Evolutionary conservation across 64 coral and sea anemone species (phyloP).

Genomic region (Exaiptasia diaphana): DNA sequence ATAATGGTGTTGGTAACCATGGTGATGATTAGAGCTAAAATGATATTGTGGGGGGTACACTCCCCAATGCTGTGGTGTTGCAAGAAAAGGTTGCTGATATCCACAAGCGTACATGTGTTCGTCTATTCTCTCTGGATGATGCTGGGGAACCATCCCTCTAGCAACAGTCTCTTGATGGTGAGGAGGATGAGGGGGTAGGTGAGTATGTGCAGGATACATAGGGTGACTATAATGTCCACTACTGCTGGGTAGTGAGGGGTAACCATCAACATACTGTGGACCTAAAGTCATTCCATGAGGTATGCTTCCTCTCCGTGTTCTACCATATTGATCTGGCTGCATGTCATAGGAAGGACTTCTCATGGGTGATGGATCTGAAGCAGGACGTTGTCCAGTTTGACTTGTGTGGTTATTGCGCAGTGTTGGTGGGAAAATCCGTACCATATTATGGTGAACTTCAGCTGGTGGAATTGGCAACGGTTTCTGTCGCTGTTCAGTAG

Average conservation of each 20-base stretch:
- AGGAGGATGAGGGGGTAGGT: conserved; percentile 27
- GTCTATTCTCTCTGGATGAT: no score
- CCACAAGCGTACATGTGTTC: no score
- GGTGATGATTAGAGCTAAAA: conserved; percentile 3
- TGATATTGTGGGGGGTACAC: conserved; percentile 50
- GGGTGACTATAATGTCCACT: conserved; percentile 6
- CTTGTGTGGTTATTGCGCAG: conserved; percentile 44
- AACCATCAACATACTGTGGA: not conserved
- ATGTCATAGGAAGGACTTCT: conserved; percentile 38
- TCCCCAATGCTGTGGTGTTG: conserved; percentile 5
- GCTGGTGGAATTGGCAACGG: conserved; percentile 59
- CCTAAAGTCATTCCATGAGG: conserved; percentile 27
- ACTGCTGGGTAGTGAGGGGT: not conserved
- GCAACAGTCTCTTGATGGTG: no score
- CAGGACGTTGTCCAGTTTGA: conserved; percentile 19
- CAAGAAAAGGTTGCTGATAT: not conserved
- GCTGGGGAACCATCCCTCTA: no score
- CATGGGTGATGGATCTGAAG: conserved; percentile 65
- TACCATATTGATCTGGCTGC: conserved; percentile 34
- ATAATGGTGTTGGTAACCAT: not conserved
- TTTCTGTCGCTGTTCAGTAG: conserved; percentile 6
- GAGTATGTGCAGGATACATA: conserved; percentile 14
- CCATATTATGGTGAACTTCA: conserved; percentile 66
- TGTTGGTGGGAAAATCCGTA: conserved; percentile 66
- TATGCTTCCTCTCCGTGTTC: conserved; percentile 50